A percentile compares a stretch with the other conserved stretches of the same genome.
Evolutionary conservation across 2,113 vertebrate genomes (phyloP).

Genomic region (Stercorarius parasiticus): DNA sequence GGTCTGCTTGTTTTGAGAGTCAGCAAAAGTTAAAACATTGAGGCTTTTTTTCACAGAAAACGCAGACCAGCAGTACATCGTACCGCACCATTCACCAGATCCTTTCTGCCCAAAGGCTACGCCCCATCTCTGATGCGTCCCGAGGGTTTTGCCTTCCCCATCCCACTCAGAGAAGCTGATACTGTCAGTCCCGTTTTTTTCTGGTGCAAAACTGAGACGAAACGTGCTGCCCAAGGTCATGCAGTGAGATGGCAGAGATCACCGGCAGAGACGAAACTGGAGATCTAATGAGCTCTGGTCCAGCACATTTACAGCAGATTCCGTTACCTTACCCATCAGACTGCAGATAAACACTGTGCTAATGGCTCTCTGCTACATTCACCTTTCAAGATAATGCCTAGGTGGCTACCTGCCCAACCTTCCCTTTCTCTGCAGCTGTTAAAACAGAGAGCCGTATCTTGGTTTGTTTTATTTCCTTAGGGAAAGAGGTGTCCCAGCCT

Average conservation of each 20-base stretch:
- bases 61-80: background rate
- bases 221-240: background rate
- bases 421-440: background rate
- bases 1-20: background rate
- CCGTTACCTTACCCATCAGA: background rate
- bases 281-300: background rate
- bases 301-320: background rate
- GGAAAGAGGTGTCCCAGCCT: background rate
- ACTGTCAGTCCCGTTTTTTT: background rate
- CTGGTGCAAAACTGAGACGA: background rate
- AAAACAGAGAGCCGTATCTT: background rate
- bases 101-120: background rate
- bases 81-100: accelerated
- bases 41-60: background rate
- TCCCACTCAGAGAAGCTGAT: background rate
- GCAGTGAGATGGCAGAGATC: background rate
- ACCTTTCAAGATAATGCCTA: background rate
- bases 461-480: background rate
- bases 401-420: background rate
- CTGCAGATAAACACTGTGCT: conserved; percentile 11
- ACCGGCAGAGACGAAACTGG: background rate
- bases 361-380: conserved; percentile 26
- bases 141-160: background rate
- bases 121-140: background rate
- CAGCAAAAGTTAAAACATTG: background rate